A percentile compares a stretch with the other conserved stretches of the same genome.
Conservation (phyloP, 1,140 invertebrate species). For the Drosophila busckii region DNA sequence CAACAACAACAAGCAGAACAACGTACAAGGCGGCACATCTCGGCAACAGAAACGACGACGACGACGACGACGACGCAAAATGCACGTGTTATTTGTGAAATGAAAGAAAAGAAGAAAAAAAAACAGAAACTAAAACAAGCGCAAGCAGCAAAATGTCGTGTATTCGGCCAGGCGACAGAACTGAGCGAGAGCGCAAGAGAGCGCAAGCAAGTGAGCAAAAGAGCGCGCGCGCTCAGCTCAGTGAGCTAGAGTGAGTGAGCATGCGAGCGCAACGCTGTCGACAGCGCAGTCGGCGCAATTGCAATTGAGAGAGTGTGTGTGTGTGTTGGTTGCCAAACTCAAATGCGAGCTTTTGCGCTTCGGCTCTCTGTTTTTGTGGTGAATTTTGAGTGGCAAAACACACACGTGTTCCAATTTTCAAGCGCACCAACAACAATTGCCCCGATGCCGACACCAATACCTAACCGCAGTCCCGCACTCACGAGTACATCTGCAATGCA, state of each 20-base stretch:
- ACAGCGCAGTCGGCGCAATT: constrained; percentile 7
- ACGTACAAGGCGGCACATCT: constrained; percentile 2
- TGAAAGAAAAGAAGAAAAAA: constrained; percentile 34
- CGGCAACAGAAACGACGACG: constrained; percentile 14
- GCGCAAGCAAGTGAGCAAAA: not conserved
- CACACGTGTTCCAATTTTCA: constrained; percentile 66
- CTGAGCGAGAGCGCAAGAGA: not conserved
- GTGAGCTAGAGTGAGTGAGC: not conserved
- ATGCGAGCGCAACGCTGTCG: not conserved
- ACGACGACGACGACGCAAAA: constrained; percentile 41
- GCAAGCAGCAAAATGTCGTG: constrained; percentile 1
- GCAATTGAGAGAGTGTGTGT: constrained; percentile 20
- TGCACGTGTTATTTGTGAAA: constrained; percentile 67
- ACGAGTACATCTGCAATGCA: constrained; percentile 9
- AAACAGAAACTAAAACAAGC: constrained; percentile 42
- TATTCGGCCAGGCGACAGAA: not conserved
- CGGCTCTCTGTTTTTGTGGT: constrained; percentile 69
- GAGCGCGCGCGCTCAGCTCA: too few species aligned
- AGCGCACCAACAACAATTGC: constrained; percentile 24
- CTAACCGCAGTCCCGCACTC: too few species aligned
- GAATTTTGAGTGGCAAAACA: constrained; percentile 49
- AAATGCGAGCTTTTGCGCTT: constrained; percentile 42
- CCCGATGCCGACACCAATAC: too few species aligned
- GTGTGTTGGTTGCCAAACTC: constrained; percentile 12
- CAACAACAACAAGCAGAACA: too few species aligned